A percentile compares a stretch with the other conserved stretches of the same genome.
Conservation (phyloP, 2,113 vertebrate species). For the Arenaria interpres region DNA sequence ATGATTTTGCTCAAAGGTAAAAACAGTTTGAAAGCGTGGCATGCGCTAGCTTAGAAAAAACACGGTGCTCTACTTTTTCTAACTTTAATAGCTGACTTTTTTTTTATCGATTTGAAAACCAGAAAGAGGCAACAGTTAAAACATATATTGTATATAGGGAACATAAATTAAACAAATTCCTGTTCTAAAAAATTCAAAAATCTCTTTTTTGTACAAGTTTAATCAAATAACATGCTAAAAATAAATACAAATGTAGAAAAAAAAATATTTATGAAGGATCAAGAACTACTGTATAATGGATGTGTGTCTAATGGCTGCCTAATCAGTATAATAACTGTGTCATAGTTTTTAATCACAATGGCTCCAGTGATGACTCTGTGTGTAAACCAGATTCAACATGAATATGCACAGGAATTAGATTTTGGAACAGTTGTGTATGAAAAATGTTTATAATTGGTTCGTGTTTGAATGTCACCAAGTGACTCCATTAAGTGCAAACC, state of each 20-base stretch:
- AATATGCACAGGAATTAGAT: slow-evolving; percentile 37
- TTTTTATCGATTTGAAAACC: slow-evolving; percentile 44
- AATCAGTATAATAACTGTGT: neutral
- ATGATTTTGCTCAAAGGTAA: slow-evolving; percentile 70
- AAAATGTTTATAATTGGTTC: slow-evolving; percentile 3
- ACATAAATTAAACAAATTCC: neutral
- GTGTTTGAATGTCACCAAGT: neutral
- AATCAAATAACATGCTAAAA: slow-evolving; percentile 7
- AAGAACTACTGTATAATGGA: neutral
- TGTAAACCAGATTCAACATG: neutral
- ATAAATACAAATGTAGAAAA: neutral
- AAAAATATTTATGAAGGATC: neutral
- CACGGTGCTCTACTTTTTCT: slow-evolving; percentile 53
- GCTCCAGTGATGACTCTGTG: neutral
- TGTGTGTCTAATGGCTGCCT: neutral
- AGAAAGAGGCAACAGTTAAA: slow-evolving; percentile 46
- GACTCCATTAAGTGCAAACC: neutral
- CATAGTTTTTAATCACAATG: neutral
- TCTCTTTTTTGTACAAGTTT: neutral
- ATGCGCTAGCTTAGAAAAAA: slow-evolving; percentile 44
- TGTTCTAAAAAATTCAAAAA: neutral
- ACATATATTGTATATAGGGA: neutral
- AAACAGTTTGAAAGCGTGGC: slow-evolving; percentile 49
- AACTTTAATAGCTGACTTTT: slow-evolving; percentile 65
- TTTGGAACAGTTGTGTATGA: neutral